phyloP scores from a whole-genome alignment of 2,888 invertebrate genomes.

The Hymenopus coronatus region DNA sequence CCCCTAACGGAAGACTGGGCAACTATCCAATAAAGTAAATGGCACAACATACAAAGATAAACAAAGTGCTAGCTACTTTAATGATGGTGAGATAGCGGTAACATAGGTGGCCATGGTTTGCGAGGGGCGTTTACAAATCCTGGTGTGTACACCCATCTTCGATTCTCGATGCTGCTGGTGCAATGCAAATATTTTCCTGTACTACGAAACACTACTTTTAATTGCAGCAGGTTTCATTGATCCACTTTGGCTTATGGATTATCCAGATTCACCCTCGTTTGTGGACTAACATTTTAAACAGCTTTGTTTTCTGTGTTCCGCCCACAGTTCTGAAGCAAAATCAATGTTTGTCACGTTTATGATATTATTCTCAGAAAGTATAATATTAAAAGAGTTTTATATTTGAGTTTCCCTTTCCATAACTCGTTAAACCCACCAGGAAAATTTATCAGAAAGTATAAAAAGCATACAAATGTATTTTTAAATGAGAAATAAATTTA shows the following conservation, averaged over 20 bases:
- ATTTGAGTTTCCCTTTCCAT: no score
- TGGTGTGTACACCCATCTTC: not conserved
- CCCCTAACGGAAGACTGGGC: not conserved
- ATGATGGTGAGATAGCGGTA: not conserved
- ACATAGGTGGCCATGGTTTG: not conserved
- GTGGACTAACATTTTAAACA: not conserved
- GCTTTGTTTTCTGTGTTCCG: not conserved
- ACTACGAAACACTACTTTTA: not conserved
- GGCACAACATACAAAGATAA: not conserved
- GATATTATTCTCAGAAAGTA: no score
- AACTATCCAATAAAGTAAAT: not conserved
- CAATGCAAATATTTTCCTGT: not conserved
- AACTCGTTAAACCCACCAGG: no score
- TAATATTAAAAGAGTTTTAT: no score
- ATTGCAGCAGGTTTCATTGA: not conserved
- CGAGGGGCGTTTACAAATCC: not conserved
- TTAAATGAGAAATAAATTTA: no score
- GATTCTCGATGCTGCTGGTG: not conserved
- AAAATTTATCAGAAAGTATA: no score
- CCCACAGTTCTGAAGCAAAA: not conserved
- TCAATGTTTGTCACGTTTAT: no score
- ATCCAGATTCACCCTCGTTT: not conserved
- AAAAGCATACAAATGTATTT: no score
- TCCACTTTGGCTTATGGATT: not conserved
- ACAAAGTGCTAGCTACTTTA: not conserved